Base-by-base conservation (phyloP, 2,888 invertebrate genomes). In the Drosophila cracens region DNA sequence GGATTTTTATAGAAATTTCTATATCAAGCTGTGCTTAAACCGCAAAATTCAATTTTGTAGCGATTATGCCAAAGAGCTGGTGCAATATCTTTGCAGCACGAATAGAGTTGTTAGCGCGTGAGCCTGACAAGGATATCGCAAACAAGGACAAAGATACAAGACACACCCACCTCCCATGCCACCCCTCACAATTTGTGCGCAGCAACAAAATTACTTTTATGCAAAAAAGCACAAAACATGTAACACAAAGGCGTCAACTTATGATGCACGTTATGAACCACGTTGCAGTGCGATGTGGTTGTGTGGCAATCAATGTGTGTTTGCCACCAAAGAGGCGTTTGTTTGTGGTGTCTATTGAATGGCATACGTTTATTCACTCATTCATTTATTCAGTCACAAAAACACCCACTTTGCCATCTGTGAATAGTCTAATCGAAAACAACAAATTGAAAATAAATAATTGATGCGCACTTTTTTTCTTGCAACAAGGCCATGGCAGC, bases 361-460 rank as follows among this genome's bases (percentile, higher is more conserved):
- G 60, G 13, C 64, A 67, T 66, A 48, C 58, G 16, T 46, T 46
- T 46, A 69, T 43, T 70, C 58, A 72, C 65, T 70, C 58, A 66
- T 69, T 65, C 70, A 73, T 70, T 61, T 46, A 46, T 46, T 48
- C 53, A 53, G 46, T 27, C 36, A 33, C 31, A 52, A 46, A 53
- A 53, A 43, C 63, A 34, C 70, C 38, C 70, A 69, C 81, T 72
- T 61, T 83, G 82, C 34, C 73, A 69, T 63, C 71, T 74, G 70
- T 49, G 74, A 69, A 74, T 64, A 61, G 68, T 76, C 89, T 90
- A 87, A 87, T 81, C 87, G 87, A 83, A 81, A 80, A 71, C 80
- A 79, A 71, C 83, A 90, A 86, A 86, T 83, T 86, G 80, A 83
- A 83, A 86, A 77, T 83, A 82, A 90, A 87, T 88, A 90, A 90